A percentile compares a stretch with the other conserved stretches of the same genome.
Conservation (phyloP, 2,113 vertebrate species). For the Nyctibius bracteatus region DNA sequence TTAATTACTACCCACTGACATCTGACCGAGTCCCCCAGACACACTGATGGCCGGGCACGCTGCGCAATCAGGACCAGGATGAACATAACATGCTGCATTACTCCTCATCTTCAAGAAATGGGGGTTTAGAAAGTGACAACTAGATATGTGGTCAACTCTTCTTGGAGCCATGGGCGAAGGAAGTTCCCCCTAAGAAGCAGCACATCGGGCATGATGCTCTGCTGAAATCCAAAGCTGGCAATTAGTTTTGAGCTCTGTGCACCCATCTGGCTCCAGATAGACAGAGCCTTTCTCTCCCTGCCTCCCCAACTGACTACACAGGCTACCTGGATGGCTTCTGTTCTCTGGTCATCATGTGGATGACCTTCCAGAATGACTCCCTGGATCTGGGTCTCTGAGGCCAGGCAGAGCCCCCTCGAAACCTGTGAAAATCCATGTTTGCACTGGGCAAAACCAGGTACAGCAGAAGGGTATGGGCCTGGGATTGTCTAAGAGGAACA, state of each 20-base stretch:
- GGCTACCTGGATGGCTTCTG: not conserved
- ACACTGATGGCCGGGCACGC: rapidly evolving
- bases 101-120: not conserved
- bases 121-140: not conserved
- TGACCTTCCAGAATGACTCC: not conserved
- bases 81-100: not conserved
- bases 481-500: not conserved
- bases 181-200: not conserved
- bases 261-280: not conserved
- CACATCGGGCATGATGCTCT: rapidly evolving
- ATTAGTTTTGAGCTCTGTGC: not conserved
- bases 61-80: not conserved
- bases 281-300: not conserved
- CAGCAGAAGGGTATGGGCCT: not conserved
- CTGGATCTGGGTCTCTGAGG: not conserved
- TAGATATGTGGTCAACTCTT: not conserved
- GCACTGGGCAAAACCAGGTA: not conserved
- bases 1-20: not conserved
- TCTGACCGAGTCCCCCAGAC: not conserved
- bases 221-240: not conserved
- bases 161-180: not conserved
- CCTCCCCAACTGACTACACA: too few relatives aligned
- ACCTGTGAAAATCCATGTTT: not conserved
- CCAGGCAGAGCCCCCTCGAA: not conserved
- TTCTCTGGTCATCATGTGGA: not conserved